A percentile compares a stretch with the other conserved stretches of the same genome.
Conservation (phyloP, 2,113 vertebrate genomes). For the Ictalurus punctatus region DNA sequence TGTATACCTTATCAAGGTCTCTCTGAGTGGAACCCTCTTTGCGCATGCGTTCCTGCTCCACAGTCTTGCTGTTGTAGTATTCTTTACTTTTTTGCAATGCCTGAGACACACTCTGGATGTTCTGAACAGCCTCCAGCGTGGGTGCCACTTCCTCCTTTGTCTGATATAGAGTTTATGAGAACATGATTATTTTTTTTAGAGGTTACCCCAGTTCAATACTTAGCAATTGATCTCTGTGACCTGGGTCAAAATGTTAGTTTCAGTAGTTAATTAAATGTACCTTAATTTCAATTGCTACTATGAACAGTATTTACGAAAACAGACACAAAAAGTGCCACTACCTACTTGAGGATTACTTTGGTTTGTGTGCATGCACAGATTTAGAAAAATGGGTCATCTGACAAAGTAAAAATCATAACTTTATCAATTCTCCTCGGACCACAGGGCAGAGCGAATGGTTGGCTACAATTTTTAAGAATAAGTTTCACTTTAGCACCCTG, state of each 20-base stretch:
- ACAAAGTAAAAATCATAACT: not conserved
- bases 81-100: slow-evolving; percentile 95
- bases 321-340: not conserved
- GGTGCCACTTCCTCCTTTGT: slow-evolving; percentile 96
- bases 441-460: too few species aligned
- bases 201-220: not conserved
- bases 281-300: not conserved
- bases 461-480: too few species aligned
- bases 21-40: slow-evolving; percentile 95
- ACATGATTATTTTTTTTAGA: not conserved
- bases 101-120: slow-evolving; percentile 91
- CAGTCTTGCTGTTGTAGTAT: slow-evolving; percentile 88
- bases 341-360: not conserved
- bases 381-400: not conserved
- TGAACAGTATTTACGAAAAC: not conserved
- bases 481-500: too few species aligned
- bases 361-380: not conserved
- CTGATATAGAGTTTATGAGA: slow-evolving; percentile 62
- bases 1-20: slow-evolving; percentile 90
- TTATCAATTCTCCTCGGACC: too few species aligned
- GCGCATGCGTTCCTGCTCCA: slow-evolving; percentile 92
- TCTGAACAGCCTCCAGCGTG: slow-evolving; percentile 93
- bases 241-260: not conserved
- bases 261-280: not conserved
- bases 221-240: not conserved